Conservation (phyloP, 1,140 invertebrate species). For the Leguminivora glycinivorella region DNA sequence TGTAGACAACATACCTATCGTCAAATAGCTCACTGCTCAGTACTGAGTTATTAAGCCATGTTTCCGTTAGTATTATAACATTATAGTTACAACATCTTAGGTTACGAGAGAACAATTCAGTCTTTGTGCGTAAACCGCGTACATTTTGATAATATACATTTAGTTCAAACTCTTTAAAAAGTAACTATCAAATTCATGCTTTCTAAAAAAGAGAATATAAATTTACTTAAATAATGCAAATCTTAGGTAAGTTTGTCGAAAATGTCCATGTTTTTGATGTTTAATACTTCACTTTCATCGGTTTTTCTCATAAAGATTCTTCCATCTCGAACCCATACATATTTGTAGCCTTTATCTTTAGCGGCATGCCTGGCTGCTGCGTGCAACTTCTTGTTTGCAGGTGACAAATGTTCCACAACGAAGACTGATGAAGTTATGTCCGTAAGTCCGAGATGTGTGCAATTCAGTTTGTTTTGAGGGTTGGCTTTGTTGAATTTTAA, state of each 20-base stretch:
- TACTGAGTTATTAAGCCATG: background rate
- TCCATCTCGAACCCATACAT: background rate
- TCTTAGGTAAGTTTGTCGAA: background rate
- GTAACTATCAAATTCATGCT: background rate
- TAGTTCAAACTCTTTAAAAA: background rate
- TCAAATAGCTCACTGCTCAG: no score
- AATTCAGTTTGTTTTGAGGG: background rate
- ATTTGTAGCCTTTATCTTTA: conserved; percentile 1
- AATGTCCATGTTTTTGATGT: background rate
- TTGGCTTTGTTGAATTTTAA: conserved; percentile 5
- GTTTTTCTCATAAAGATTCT: conserved; percentile 1
- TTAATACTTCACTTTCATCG: background rate
- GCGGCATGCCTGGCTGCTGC: background rate
- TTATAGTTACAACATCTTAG: background rate
- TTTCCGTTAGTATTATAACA: background rate
- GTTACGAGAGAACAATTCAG: background rate
- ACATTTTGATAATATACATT: background rate
- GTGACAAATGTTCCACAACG: conserved; percentile 18
- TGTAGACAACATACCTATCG: no score
- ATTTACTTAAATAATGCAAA: background rate
- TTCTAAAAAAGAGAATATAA: background rate
- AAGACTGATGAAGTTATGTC: background rate
- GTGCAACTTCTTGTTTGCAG: background rate
- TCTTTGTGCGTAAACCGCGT: background rate
- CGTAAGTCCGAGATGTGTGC: background rate